phyloP scores from a whole-genome alignment of 2,797 vertebrate species.

The Cyclura pinguis region DNA sequence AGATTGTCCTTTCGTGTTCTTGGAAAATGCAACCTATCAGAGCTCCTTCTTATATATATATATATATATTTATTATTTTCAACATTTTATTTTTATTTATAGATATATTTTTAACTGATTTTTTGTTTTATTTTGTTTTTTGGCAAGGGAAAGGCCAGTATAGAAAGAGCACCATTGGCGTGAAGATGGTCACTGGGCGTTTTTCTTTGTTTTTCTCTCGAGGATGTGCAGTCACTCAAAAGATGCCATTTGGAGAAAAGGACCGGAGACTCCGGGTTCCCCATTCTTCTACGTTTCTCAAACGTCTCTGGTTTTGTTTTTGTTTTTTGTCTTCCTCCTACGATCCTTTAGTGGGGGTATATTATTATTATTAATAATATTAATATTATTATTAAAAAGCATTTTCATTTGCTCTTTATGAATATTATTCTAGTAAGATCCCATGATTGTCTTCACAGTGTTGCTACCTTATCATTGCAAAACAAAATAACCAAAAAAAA shows the following conservation, averaged over 20 bases:
- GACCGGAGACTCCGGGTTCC: slow-evolving; percentile 78
- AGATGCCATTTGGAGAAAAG: slow-evolving; percentile 65
- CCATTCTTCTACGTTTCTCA: slow-evolving; percentile 80
- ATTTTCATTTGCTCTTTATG: slow-evolving; percentile 49
- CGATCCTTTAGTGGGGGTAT: slow-evolving; percentile 57
- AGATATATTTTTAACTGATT: no score
- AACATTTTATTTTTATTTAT: neutral
- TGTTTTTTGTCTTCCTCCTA: slow-evolving; percentile 62
- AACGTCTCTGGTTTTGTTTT: slow-evolving; percentile 66
- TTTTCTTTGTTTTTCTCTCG: slow-evolving; percentile 59
- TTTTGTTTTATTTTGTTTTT: slow-evolving; percentile 49
- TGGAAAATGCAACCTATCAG: slow-evolving; percentile 70
- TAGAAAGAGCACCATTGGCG: slow-evolving; percentile 85
- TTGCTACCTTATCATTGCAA: slow-evolving; percentile 87
- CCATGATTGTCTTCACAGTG: slow-evolving; percentile 99
- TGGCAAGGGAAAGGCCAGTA: slow-evolving; percentile 88
- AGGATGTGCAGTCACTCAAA: slow-evolving; percentile 78
- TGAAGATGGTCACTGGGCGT: slow-evolving; percentile 72
- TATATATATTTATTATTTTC: neutral
- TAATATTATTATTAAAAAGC: slow-evolving; percentile 38
- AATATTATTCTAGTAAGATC: slow-evolving; percentile 84
- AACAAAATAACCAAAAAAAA: slow-evolving; percentile 37
- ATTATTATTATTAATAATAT: slow-evolving; percentile 57
- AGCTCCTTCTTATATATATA: slow-evolving; percentile 68
- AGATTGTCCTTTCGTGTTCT: slow-evolving; percentile 78